Evolutionary conservation across 1,140 invertebrate species (phyloP), one percentile per base, ranked within the genome.

Genomic region (Caenorhabditis inopinata): DNA sequence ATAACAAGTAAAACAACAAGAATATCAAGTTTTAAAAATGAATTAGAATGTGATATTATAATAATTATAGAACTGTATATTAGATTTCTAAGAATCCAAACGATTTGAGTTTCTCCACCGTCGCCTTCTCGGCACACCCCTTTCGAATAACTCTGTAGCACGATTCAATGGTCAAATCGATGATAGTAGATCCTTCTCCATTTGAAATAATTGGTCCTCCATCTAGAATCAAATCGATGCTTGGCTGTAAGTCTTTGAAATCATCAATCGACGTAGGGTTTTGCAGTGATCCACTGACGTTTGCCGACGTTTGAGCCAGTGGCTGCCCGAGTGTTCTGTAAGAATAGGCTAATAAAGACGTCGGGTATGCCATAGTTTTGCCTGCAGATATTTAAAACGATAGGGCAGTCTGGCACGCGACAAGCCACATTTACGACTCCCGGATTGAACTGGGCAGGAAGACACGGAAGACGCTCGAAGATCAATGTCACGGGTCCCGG

Each of bases 401-500:
- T 76, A 6, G 53, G 29, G 27, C 47, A 74, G 18, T 83, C 76
- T 7, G 83, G 83, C 3, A 83, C 80, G 16, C 83, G 83, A 35
- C 84, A 68, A 18, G 82, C 83, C 2, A 83, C 81, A 18, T 78
- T 79, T 0, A 25, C 12, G 9, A 78, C 74, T 2, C 51, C 73
- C 1, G 83, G 76, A 76, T 83, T 83, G 27, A 83, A 82, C 32
- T 38, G 21, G 6, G 23, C 16, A 2, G 83, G 83, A 16, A 83
- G 47, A 21, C 12, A 23, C 1, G 81, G 49, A 48, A 62, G 38
- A 11, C 83, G 58, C 25, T 83, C 68, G 77, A 83, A 80, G 47
- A 83, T 76, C 6, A 83, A 78, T 14, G 83, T 83, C 3, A 83
- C 83, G 0, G 83, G 83, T 12, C 83, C 83, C 1, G 83, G 83